phyloP scores from a whole-genome alignment of 2,113 vertebrate genomes.

The Hypomesus transpacificus region DNA sequence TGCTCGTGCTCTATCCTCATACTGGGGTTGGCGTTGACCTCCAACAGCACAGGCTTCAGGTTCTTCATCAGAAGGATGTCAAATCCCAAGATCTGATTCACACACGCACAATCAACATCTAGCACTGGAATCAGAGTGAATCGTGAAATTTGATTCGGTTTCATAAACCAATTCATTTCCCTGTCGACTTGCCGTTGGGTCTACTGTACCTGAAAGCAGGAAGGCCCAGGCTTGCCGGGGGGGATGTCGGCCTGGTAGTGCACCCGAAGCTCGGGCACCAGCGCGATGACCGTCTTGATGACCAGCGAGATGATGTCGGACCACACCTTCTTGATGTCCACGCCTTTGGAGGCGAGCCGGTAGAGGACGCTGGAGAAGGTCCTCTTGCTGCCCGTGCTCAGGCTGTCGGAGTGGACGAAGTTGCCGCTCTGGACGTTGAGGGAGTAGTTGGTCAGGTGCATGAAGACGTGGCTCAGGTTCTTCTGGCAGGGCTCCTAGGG shows the following conservation, averaged over 20 bases:
- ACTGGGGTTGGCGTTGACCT: conserved; percentile 97
- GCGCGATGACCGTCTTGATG: conserved; percentile 92
- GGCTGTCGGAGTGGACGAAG: conserved; percentile 90
- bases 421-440: conserved; percentile 92
- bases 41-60: conserved; percentile 91
- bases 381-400: conserved; percentile 91
- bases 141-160: not conserved
- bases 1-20: conserved; percentile 97
- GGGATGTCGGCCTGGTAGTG: conserved; percentile 93
- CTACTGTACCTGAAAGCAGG: conserved; percentile 88
- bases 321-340: conserved; percentile 93
- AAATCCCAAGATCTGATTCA: conserved; percentile 91
- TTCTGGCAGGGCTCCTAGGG: conserved; percentile 81
- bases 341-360: conserved; percentile 83
- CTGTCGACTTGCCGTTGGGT: not conserved
- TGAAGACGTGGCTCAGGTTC: conserved; percentile 92
- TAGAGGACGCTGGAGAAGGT: conserved; percentile 91
- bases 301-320: conserved; percentile 95
- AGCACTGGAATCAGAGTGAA: not conserved
- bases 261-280: conserved; percentile 92
- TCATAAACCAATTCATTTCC: not conserved
- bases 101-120: conserved; percentile 6
- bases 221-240: conserved; percentile 88
- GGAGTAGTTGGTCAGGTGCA: conserved; percentile 98
- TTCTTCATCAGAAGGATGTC: conserved; percentile 97